Conservation (phyloP, 2,113 vertebrate species). For the Oncorhynchus nerka region DNA sequence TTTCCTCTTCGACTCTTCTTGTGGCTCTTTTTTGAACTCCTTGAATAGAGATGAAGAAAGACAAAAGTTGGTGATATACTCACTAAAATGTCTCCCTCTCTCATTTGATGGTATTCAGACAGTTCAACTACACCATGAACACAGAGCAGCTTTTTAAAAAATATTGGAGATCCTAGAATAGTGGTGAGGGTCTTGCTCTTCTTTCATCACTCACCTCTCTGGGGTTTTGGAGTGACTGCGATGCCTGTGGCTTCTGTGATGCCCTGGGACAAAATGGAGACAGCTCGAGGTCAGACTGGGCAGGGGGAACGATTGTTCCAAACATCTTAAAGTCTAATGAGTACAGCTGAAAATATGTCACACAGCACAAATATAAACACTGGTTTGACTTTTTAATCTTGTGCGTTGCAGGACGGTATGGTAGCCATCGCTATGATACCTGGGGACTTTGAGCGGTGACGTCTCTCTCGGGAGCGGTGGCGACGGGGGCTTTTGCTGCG, state of each 20-base stretch:
- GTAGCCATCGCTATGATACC: conserved; percentile 62
- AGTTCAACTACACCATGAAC: too few relatives aligned
- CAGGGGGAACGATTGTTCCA: background rate
- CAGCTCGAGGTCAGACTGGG: background rate
- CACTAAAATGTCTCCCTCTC: background rate
- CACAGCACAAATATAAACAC: background rate
- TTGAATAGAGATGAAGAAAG: conserved; percentile 47
- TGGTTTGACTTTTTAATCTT: background rate
- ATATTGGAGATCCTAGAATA: background rate
- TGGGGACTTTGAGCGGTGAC: conserved; percentile 96
- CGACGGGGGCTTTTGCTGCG: conserved; percentile 97
- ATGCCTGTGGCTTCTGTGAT: conserved; percentile 95
- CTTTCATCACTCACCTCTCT: conserved; percentile 80
- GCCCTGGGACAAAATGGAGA: conserved; percentile 70
- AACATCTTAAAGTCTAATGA: background rate
- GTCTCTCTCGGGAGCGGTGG: conserved; percentile 90
- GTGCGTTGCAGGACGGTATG: background rate
- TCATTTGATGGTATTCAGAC: background rate
- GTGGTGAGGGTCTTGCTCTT: background rate
- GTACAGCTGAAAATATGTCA: background rate
- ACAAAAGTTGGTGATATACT: background rate
- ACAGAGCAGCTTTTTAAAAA: too few relatives aligned
- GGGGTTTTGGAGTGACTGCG: conserved; percentile 96
- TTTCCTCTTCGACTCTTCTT: conserved; percentile 95
- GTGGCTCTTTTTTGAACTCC: conserved; percentile 96